phyloP scores from a whole-genome alignment of 1,140 invertebrate genomes.

The Tribolium castaneum region DNA sequence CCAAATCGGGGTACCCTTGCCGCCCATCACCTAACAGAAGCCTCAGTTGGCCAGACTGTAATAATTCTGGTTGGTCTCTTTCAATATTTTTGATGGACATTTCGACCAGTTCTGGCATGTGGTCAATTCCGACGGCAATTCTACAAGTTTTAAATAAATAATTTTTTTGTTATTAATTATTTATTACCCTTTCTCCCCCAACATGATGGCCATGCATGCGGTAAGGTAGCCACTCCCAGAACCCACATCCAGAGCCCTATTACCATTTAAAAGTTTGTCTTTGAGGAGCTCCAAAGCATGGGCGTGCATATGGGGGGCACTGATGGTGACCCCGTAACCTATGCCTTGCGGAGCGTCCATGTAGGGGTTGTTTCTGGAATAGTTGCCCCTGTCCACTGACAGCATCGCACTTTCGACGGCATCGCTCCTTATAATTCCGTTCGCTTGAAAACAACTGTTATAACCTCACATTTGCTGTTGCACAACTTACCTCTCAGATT shows the following conservation, averaged over 20 bases:
- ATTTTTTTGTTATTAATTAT: too few relatives aligned
- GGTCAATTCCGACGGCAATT: conserved; percentile 89
- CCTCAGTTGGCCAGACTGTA: conserved; percentile 74
- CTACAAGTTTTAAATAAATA: conserved; percentile 36
- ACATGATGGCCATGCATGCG: conserved; percentile 92
- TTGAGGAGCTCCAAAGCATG: conserved; percentile 91
- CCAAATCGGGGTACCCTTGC: conserved; percentile 76
- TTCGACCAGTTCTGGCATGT: conserved; percentile 87
- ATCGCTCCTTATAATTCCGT: conserved; percentile 85
- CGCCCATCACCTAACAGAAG: conserved; percentile 89
- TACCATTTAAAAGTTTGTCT: conserved; percentile 83
- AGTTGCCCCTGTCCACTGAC: conserved; percentile 86
- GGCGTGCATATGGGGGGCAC: conserved; percentile 99
- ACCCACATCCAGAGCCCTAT: conserved; percentile 91
- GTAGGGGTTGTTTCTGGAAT: conserved; percentile 82
- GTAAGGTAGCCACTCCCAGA: conserved; percentile 96
- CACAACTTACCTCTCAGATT: conserved; percentile 78
- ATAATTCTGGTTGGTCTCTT: conserved; percentile 76
- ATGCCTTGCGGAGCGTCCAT: conserved; percentile 91
- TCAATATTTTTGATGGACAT: conserved; percentile 82
- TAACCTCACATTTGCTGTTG: conserved; percentile 33
- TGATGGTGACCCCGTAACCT: conserved; percentile 93
- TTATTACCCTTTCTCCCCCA: conserved; percentile 75
- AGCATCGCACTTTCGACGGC: conserved; percentile 87
- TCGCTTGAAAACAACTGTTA: conserved; percentile 71